Percentiles rank a stretch among this genome's conserved stretches.
phyloP scores from a whole-genome alignment of 2,113 vertebrate species.

The Rhipidura dahli region DNA sequence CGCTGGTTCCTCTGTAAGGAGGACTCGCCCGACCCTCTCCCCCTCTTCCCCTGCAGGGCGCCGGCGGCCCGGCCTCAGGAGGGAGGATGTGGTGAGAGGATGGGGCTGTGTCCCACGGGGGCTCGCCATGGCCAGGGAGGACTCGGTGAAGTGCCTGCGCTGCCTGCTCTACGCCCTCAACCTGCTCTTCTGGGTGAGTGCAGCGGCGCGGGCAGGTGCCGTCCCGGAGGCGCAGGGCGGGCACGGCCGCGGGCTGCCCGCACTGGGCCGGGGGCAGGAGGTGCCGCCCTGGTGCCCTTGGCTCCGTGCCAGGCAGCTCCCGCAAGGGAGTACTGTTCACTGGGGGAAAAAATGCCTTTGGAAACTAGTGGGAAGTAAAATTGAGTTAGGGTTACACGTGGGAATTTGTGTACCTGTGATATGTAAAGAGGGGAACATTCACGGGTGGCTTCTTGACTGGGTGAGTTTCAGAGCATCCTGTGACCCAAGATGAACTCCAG shows the following conservation, averaged over 20 bases:
- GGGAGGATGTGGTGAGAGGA: conserved; percentile 79
- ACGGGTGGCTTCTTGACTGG: not conserved
- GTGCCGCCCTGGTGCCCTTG: not conserved
- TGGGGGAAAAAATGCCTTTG: not conserved
- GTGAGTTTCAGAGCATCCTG: not conserved
- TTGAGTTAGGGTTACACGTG: not conserved
- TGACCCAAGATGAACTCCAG: not conserved
- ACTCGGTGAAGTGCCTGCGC: conserved; percentile 95
- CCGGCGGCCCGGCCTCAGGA: not conserved
- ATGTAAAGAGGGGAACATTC: not conserved
- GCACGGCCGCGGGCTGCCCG: not conserved
- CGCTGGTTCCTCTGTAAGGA: not conserved
- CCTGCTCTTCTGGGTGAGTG: conserved; percentile 96
- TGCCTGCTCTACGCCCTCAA: conserved; percentile 93
- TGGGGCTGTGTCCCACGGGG: conserved; percentile 68
- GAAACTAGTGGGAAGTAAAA: conserved; percentile 7
- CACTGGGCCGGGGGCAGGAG: not conserved
- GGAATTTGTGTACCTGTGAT: not conserved
- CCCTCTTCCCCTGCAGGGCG: conserved; percentile 23
- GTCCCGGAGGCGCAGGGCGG: not conserved
- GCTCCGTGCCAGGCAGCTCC: not conserved
- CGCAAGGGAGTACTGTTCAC: fast-evolving
- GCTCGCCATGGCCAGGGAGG: conserved; percentile 92
- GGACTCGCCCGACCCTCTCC: not conserved
- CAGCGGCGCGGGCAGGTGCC: conserved; percentile 54